Conservation (phyloP, 1,140 invertebrate genomes). For the Nymphalis io region DNA sequence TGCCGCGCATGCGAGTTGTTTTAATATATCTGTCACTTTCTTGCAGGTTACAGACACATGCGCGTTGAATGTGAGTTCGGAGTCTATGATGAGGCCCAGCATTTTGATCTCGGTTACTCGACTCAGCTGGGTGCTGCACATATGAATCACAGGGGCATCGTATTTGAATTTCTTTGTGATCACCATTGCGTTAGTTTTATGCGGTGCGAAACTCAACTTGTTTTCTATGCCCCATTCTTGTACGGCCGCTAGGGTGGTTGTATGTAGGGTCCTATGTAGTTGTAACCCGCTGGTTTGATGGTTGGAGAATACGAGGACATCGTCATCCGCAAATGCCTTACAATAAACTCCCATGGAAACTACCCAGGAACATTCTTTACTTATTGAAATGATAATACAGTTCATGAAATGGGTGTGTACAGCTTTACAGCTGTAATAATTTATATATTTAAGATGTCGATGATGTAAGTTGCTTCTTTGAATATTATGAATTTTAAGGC, state of each 20-base stretch:
- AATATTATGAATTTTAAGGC: too few relatives aligned
- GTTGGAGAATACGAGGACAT: neutral
- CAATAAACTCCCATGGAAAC: too few relatives aligned
- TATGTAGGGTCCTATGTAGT: neutral
- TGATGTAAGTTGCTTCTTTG: too few relatives aligned
- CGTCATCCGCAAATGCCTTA: neutral
- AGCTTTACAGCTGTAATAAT: too few relatives aligned
- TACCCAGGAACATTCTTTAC: too few relatives aligned
- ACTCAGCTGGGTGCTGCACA: neutral
- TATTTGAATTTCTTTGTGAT: conserved; percentile 25
- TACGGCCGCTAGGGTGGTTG: neutral
- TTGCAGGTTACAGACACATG: neutral
- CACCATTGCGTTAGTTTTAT: conserved; percentile 24
- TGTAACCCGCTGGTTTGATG: neutral
- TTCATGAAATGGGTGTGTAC: too few relatives aligned
- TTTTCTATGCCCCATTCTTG: conserved; percentile 12
- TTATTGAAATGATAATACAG: too few relatives aligned
- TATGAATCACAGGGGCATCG: neutral
- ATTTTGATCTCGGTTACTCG: conserved; percentile 15
- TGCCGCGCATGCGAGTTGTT: neutral
- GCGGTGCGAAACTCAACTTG: conserved; percentile 26
- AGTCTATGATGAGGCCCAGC: conserved; percentile 21
- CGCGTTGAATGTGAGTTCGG: conserved; percentile 20
- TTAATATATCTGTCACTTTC: too few relatives aligned
- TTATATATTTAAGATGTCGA: too few relatives aligned